phyloP scores from a whole-genome alignment of 2,797 vertebrate species.

The Rhinella marina region DNA sequence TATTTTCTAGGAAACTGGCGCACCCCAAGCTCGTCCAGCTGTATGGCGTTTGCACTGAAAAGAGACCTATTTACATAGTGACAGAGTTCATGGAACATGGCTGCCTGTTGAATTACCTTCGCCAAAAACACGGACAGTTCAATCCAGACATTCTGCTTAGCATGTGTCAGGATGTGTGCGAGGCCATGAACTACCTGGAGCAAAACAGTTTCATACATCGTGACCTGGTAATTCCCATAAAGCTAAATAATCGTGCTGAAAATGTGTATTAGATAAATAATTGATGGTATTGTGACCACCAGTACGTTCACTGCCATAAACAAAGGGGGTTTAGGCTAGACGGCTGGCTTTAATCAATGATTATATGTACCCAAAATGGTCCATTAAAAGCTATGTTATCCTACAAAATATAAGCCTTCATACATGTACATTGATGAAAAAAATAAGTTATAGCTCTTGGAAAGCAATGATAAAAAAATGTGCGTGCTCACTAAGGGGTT shows the following conservation, averaged over 20 bases:
- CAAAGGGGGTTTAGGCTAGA: no score
- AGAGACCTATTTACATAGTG: slow-evolving; percentile 90
- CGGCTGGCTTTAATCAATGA: no score
- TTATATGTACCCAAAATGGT: no score
- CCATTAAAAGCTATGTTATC: no score
- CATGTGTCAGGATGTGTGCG: slow-evolving; percentile 87
- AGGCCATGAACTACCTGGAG: slow-evolving; percentile 93
- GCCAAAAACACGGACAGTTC: slow-evolving; percentile 80
- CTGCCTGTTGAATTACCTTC: slow-evolving; percentile 87
- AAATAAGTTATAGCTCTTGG: no score
- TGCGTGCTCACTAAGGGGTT: no score
- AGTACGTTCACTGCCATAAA: no score
- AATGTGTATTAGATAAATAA: background rate
- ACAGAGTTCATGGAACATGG: slow-evolving; percentile 95
- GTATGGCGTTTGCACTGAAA: slow-evolving; percentile 90
- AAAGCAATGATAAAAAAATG: no score
- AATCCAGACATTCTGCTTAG: slow-evolving; percentile 80
- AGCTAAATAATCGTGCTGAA: background rate
- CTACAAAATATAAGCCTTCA: no score
- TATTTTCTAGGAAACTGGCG: slow-evolving; percentile 83
- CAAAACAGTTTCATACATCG: slow-evolving; percentile 88
- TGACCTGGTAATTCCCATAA: slow-evolving; percentile 80
- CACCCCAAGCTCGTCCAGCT: slow-evolving; percentile 93
- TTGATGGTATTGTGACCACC: no score
- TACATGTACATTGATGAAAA: no score